Conservation (phyloP, 2,113 vertebrate genomes). For the Epinephelus lanceolatus region DNA sequence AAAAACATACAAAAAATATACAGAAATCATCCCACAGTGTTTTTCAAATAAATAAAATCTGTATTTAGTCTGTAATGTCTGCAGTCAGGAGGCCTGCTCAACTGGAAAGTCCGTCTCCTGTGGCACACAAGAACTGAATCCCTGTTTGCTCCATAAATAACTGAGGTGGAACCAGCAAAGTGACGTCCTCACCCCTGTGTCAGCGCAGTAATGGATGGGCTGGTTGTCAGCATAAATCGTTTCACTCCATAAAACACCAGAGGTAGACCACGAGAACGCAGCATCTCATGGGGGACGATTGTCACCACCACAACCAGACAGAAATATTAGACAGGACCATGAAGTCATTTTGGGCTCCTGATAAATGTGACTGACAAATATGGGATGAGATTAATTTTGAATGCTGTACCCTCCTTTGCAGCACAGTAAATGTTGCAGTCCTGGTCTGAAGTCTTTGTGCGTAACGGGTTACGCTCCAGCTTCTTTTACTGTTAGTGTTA, state of each 20-base stretch:
- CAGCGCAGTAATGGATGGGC: slow-evolving; percentile 62
- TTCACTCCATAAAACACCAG: slow-evolving; percentile 64
- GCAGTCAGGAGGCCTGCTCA: background rate
- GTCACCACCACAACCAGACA: background rate
- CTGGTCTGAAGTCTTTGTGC: background rate
- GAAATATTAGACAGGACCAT: slow-evolving; percentile 1
- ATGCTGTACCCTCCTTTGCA: background rate
- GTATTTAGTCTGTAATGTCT: background rate
- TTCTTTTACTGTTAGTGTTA: slow-evolving; percentile 31
- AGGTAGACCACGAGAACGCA: slow-evolving; percentile 25
- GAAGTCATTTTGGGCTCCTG: background rate
- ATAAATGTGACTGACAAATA: slow-evolving; percentile 14
- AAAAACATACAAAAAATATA: background rate
- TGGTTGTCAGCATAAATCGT: slow-evolving; percentile 70
- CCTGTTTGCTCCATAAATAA: slow-evolving; percentile 53
- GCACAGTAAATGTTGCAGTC: background rate
- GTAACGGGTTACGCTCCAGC: background rate
- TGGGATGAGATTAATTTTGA: slow-evolving; percentile 1
- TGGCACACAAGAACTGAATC: slow-evolving; percentile 25
- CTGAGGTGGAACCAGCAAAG: slow-evolving; percentile 62
- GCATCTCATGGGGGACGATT: slow-evolving; percentile 23
- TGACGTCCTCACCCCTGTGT: slow-evolving; percentile 46
- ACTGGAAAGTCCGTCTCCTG: slow-evolving; percentile 10
- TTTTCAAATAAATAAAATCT: background rate
- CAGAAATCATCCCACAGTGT: background rate